These are phyloP conservation scores for Sitobion miscanthi DNA, from an alignment of 1,140 invertebrate species.

Conservation along the genomic window DNA sequence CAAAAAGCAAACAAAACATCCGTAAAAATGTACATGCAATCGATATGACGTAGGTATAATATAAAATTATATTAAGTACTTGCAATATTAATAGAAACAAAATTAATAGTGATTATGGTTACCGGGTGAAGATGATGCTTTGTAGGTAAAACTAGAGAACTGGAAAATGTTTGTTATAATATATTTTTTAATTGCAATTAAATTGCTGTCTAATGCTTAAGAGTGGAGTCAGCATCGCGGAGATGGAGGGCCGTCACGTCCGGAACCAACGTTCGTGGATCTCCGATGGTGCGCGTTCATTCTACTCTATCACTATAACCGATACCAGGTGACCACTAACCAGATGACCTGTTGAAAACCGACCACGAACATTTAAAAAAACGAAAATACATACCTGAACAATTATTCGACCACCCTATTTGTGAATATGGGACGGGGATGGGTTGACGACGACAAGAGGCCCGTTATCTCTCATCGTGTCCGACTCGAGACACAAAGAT, in stretches of 20 bases:
- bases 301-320: conserved; percentile 15
- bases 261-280: not conserved
- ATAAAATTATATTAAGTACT: not conserved
- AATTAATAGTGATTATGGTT: conserved; percentile 25
- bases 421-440: not conserved
- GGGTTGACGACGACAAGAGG: not conserved
- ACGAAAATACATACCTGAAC: not conserved
- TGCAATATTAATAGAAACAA: not conserved
- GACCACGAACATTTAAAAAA: conserved; percentile 35
- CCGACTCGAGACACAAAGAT: not conserved
- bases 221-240: not conserved
- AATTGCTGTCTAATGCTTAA: not conserved
- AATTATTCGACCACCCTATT: not conserved
- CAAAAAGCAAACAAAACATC: not conserved
- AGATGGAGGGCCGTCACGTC: not conserved
- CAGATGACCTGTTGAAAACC: conserved; percentile 51
- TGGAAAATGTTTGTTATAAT: not conserved
- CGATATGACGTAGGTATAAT: not conserved
- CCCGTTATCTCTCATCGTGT: not conserved
- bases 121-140: conserved; percentile 26
- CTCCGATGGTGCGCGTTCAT: conserved; percentile 12
- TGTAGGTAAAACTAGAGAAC: not conserved
- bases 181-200: not conserved
- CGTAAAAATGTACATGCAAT: not conserved
- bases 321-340: not conserved